Percentiles rank a stretch among this genome's conserved stretches.
phyloP scores from a whole-genome alignment of 2,888 invertebrate species.

The Drosophila acutilabella region DNA sequence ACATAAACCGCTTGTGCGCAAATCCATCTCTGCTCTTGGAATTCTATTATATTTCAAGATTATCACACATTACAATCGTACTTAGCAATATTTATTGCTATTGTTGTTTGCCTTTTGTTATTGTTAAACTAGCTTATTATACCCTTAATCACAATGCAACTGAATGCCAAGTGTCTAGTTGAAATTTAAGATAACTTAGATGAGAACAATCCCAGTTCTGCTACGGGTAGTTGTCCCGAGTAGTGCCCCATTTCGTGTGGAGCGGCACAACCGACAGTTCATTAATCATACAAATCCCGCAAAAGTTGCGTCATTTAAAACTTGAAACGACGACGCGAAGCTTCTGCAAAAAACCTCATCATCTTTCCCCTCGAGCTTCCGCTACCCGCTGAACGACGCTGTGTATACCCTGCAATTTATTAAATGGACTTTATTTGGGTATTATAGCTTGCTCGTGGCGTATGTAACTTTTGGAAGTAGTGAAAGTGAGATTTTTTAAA shows the following conservation, averaged over 20 bases:
- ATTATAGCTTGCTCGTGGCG: background rate
- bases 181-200: slow-evolving; percentile 10
- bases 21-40: slow-evolving; percentile 2
- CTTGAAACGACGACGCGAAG: slow-evolving; percentile 22
- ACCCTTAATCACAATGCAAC: slow-evolving; percentile 27
- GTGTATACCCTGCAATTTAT: background rate
- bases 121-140: slow-evolving; percentile 14
- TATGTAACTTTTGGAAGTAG: background rate
- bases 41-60: slow-evolving; percentile 13
- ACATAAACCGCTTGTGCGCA: slow-evolving; percentile 16
- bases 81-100: background rate
- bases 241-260: slow-evolving; percentile 5
- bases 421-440: background rate
- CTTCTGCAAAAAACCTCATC: slow-evolving; percentile 6
- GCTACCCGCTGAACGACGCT: background rate
- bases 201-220: slow-evolving; percentile 4
- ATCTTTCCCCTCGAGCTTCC: background rate
- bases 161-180: slow-evolving; percentile 14
- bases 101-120: slow-evolving; percentile 8
- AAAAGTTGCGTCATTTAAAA: slow-evolving; percentile 54
- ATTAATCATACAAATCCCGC: slow-evolving; percentile 60
- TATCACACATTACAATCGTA: slow-evolving; percentile 12
- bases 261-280: slow-evolving; percentile 28
- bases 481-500: no score
- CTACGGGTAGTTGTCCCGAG: slow-evolving; percentile 2